Percentiles rank a stretch among this genome's conserved stretches.
Evolutionary conservation across 2,888 invertebrate genomes (phyloP).

Genomic region (Coelinius sp.): DNA sequence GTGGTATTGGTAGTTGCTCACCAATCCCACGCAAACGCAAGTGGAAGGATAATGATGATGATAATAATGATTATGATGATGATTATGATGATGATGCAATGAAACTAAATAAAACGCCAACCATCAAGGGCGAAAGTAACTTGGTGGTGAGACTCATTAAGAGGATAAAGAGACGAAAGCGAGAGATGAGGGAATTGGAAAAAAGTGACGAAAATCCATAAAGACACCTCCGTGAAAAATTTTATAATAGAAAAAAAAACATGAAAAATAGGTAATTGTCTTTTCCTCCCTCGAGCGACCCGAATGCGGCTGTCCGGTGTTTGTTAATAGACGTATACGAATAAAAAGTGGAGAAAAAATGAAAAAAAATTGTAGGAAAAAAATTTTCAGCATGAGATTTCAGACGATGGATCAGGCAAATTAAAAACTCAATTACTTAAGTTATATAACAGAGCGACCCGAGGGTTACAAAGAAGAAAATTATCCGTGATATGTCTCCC

Average conservation of each 20-base stretch:
- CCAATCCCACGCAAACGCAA: conserved; percentile 9
- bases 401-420: background rate
- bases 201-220: background rate
- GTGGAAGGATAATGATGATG: background rate
- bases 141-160: conserved; percentile 12
- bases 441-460: background rate
- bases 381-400: background rate
- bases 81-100: background rate
- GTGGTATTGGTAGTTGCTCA: conserved; percentile 13
- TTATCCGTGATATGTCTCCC: background rate
- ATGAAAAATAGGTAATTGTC: background rate
- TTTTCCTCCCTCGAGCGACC: background rate
- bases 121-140: background rate
- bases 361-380: background rate
- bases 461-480: background rate
- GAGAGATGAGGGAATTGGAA: background rate
- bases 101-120: background rate
- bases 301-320: background rate
- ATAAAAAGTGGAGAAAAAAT: background rate
- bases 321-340: conserved; percentile 13
- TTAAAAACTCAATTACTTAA: conserved; percentile 10
- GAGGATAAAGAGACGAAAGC: conserved; percentile 9
- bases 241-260: background rate
- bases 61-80: too few relatives aligned
- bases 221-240: background rate